Evolutionary conservation across 2,797 vertebrate species (phyloP).

Genomic region (Champsocephalus gunnari): DNA sequence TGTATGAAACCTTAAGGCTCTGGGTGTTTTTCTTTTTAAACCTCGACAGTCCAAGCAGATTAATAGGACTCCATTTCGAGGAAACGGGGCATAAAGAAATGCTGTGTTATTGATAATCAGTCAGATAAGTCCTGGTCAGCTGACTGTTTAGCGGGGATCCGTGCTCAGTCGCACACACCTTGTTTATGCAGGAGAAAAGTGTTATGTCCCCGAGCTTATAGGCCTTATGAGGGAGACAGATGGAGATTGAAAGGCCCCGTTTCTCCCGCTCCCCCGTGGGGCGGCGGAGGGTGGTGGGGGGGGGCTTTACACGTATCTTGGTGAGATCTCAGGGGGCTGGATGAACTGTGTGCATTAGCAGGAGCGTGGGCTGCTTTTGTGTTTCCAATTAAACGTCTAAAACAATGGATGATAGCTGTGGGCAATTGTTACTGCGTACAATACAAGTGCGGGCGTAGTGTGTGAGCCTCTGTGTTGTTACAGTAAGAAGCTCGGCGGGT

Average conservation of each 20-base stretch:
- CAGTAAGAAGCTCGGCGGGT: slow-evolving; percentile 42
- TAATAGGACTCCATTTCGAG: slow-evolving; percentile 42
- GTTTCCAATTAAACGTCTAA: slow-evolving; percentile 79
- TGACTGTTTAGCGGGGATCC: slow-evolving; percentile 34
- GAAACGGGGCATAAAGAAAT: slow-evolving; percentile 43
- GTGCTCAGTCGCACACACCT: slow-evolving; percentile 50
- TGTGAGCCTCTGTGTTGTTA: slow-evolving; percentile 33
- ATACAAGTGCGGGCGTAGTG: slow-evolving; percentile 38
- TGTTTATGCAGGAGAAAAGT: slow-evolving; percentile 66
- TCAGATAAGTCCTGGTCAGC: slow-evolving; percentile 63
- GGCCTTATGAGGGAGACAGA: slow-evolving; percentile 56
- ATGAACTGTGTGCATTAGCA: slow-evolving; percentile 64
- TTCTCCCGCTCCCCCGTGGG: slow-evolving; percentile 35
- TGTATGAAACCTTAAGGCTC: slow-evolving; percentile 29
- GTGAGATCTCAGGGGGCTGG: slow-evolving; percentile 58
- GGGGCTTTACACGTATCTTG: slow-evolving; percentile 66
- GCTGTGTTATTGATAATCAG: slow-evolving; percentile 66
- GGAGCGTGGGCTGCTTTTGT: slow-evolving; percentile 71
- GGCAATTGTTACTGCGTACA: slow-evolving; percentile 46
- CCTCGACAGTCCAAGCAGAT: slow-evolving; percentile 26
- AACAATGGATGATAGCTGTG: slow-evolving; percentile 73
- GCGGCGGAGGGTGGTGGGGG: background rate
- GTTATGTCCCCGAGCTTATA: slow-evolving; percentile 45
- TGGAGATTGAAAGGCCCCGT: slow-evolving; percentile 50
- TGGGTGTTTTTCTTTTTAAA: background rate